Percentiles rank a stretch among this genome's conserved stretches.
Conservation (phyloP, 2,888 invertebrate species). For the Drosophila trichaetosa region DNA sequence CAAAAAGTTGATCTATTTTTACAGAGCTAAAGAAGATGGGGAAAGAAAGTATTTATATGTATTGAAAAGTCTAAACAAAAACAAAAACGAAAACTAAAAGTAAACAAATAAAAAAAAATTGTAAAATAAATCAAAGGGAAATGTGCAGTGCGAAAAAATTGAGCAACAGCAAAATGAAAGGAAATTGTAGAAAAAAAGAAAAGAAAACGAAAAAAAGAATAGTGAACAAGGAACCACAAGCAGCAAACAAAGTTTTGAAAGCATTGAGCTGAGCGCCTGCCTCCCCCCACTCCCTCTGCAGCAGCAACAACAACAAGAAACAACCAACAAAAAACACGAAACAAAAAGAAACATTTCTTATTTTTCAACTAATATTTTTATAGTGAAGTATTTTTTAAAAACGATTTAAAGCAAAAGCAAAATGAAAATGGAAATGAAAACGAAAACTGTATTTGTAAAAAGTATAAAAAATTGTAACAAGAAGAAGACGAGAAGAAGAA, state of each 20-base stretch:
- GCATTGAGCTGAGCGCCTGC: conserved; percentile 59
- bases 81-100: conserved; percentile 38
- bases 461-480: conserved; percentile 47
- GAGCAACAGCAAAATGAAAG: conserved; percentile 49
- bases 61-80: conserved; percentile 62
- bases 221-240: conserved; percentile 68
- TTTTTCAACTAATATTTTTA: conserved; percentile 79
- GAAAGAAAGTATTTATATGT: conserved; percentile 71
- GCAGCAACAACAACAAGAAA: conserved; percentile 20
- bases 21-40: conserved; percentile 69
- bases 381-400: conserved; percentile 73
- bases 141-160: neutral
- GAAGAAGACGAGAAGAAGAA: conserved; percentile 1
- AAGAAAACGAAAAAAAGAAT: conserved; percentile 46
- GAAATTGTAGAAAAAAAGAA: conserved; percentile 29
- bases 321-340: conserved; percentile 20
- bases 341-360: conserved; percentile 63
- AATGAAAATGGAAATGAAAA: conserved; percentile 20
- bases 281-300: conserved; percentile 38
- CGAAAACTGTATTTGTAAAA: conserved; percentile 55
- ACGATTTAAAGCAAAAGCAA: conserved; percentile 34
- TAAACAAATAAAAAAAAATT: conserved; percentile 57
- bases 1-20: conserved; percentile 80
- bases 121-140: conserved; percentile 1
- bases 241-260: conserved; percentile 57